Evolutionary conservation across 2,113 vertebrate genomes (phyloP).

Genomic region (Amblyornis subalaris): DNA sequence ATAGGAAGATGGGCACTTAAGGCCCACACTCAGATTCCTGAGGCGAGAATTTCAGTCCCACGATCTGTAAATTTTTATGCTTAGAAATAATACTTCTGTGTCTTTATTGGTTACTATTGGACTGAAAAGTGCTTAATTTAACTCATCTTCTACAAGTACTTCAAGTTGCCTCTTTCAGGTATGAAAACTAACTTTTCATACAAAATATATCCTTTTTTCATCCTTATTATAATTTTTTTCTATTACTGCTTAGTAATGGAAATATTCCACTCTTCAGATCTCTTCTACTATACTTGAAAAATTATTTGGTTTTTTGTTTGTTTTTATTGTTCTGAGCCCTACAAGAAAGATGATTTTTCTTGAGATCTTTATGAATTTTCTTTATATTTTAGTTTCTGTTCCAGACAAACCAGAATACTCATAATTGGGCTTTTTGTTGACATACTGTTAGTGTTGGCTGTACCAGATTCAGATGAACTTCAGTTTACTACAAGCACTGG

Average conservation of each 20-base stretch:
- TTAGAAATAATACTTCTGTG: not conserved
- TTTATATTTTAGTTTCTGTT: not conserved
- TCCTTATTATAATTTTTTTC: not conserved
- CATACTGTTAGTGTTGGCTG: not conserved
- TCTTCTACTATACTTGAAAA: not conserved
- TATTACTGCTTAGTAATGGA: not conserved
- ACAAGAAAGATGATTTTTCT: not conserved
- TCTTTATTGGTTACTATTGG: not conserved
- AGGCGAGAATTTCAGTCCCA: not conserved
- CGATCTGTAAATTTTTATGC: not conserved
- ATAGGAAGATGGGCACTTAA: not conserved
- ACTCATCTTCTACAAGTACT: not conserved
- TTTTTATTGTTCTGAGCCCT: not conserved
- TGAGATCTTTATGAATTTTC: not conserved
- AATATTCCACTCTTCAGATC: not conserved
- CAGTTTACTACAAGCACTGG: not conserved
- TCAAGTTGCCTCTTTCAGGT: not conserved
- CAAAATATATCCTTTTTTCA: not conserved
- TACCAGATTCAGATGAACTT: not conserved
- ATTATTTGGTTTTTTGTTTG: not conserved
- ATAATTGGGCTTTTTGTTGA: not conserved
- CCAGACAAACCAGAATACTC: not conserved
- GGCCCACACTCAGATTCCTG: not conserved
- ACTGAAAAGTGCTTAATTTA: not conserved
- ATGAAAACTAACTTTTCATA: not conserved